Evolutionary conservation across 37 sponge, comb jelly and placozoan genomes (phyloP).

Genomic region (Cliona cf. orientalis): DNA sequence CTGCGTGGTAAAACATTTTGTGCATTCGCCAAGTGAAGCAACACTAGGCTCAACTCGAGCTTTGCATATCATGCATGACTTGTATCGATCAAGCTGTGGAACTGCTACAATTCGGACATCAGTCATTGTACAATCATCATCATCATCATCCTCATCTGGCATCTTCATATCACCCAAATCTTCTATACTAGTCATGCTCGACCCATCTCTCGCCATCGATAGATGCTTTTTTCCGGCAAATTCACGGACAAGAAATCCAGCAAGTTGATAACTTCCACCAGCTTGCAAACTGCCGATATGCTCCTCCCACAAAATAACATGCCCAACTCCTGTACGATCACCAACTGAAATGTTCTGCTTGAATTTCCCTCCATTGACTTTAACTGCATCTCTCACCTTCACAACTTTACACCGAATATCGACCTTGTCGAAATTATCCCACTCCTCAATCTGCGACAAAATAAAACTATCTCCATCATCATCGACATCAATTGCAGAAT

Average conservation of each 20-base stretch:
- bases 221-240: not conserved
- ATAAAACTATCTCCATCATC: not conserved
- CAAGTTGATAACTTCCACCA: not conserved
- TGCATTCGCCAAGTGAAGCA: slow-evolving; percentile 6
- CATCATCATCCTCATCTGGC: not conserved
- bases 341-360: not conserved
- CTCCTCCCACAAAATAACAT: not conserved
- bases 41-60: not conserved
- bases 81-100: not conserved
- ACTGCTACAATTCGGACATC: not conserved
- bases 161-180: not conserved
- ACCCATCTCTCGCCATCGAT: not conserved
- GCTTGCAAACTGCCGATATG: not conserved
- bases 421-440: not conserved
- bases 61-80: not conserved
- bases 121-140: not conserved
- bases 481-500: not conserved
- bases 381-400: not conserved
- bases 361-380: not conserved
- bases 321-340: not conserved
- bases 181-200: not conserved
- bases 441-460: not conserved
- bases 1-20: not conserved
- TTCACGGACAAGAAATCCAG: slow-evolving; percentile 3
- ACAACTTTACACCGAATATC: not conserved